phyloP scores from a whole-genome alignment of 2,888 invertebrate species.

The Amiota minor region DNA sequence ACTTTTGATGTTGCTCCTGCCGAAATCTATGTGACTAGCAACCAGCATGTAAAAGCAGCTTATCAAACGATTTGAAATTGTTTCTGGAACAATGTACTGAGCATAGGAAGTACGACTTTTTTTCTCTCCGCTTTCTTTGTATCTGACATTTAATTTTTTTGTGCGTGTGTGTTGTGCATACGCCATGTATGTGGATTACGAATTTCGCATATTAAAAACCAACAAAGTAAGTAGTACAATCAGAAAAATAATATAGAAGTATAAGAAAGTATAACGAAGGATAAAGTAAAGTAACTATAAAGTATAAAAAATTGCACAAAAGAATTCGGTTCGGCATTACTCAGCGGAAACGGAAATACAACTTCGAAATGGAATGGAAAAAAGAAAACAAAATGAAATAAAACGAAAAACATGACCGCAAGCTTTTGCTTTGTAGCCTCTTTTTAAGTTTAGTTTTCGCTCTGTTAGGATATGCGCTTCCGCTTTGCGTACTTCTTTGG shows the following conservation, averaged over 20 bases:
- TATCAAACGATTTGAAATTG: background rate
- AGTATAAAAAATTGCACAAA: slow-evolving; percentile 31
- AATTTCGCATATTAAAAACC: slow-evolving; percentile 1
- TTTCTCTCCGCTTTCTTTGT: too few relatives aligned
- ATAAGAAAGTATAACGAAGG: background rate
- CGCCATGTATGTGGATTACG: slow-evolving; percentile 38
- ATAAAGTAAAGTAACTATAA: background rate
- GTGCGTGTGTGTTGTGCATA: slow-evolving; percentile 43
- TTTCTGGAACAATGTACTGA: too few relatives aligned
- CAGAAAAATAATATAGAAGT: too few relatives aligned
- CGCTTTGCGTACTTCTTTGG: too few relatives aligned
- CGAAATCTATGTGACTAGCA: background rate
- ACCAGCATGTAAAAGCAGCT: slow-evolving; percentile 18
- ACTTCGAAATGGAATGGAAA: slow-evolving; percentile 1
- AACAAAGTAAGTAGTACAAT: background rate
- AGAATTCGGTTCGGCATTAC: slow-evolving; percentile 24
- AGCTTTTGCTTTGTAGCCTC: slow-evolving; percentile 1
- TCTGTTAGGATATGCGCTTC: background rate
- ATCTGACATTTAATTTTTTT: background rate
- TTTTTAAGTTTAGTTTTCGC: background rate
- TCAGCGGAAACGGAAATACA: slow-evolving; percentile 38
- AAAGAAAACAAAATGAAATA: background rate
- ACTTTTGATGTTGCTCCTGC: background rate
- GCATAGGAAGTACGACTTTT: too few relatives aligned
- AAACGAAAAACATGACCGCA: slow-evolving; percentile 4